phyloP scores from a whole-genome alignment of 2,113 vertebrate species.

The Phylloscopus trochiloides region DNA sequence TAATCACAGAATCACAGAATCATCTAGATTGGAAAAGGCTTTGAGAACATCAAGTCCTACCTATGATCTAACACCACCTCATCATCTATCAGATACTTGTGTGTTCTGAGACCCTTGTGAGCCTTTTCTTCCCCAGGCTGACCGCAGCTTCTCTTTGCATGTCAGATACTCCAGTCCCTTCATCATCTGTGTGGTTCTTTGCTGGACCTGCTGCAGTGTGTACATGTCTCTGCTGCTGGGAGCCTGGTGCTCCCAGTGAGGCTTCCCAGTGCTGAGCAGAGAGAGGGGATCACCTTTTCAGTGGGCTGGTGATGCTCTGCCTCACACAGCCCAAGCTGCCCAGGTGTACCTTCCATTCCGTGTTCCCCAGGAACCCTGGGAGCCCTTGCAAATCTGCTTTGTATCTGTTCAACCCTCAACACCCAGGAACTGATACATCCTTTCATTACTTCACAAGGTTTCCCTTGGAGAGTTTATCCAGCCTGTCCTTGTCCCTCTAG shows the following conservation, averaged over 20 bases:
- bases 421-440: not conserved
- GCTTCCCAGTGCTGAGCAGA: not conserved
- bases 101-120: fast-evolving
- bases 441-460: not conserved
- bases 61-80: no score
- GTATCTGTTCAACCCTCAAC: fast-evolving
- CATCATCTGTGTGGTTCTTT: not conserved
- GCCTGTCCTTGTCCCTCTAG: not conserved
- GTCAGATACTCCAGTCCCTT: not conserved
- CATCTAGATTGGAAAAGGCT: not conserved
- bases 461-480: not conserved
- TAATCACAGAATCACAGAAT: not conserved
- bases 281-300: not conserved
- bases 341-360: fast-evolving
- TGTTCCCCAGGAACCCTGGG: not conserved
- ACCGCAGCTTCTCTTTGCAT: not conserved
- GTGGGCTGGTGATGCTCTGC: not conserved
- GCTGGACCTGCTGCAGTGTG: not conserved
- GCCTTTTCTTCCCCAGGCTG: not conserved
- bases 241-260: not conserved
- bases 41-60: not conserved
- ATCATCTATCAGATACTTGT: not conserved
- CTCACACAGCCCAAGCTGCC: fast-evolving
- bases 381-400: not conserved
- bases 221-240: not conserved